phyloP scores from a whole-genome alignment of 2,797 vertebrate species.

The Melanotaenia parkinsoni region DNA sequence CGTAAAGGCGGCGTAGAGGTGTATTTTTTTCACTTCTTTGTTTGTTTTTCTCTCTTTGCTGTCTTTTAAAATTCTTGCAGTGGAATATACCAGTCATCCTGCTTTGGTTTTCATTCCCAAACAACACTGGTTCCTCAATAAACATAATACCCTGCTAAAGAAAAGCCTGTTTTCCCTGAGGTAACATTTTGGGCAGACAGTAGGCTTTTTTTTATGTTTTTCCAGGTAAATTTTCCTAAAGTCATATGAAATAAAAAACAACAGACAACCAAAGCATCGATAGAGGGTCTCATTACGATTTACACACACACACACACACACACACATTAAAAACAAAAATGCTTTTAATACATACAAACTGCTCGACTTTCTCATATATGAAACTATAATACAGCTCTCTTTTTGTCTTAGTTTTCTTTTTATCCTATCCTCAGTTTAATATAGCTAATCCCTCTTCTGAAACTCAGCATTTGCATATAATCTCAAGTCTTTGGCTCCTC shows the following conservation, averaged over 20 bases:
- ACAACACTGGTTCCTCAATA: neutral
- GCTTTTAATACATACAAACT: neutral
- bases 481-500: constrained; percentile 18
- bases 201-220: neutral
- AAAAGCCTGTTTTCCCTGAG: neutral
- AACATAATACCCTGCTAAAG: neutral
- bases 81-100: neutral
- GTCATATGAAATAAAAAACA: neutral
- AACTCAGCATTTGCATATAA: constrained; percentile 40
- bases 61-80: neutral
- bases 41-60: neutral
- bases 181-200: too few relatives aligned
- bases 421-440: constrained; percentile 15
- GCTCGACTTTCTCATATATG: neutral
- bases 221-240: neutral
- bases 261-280: neutral
- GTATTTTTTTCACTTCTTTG: neutral
- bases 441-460: neutral
- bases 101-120: neutral
- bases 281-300: neutral
- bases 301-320: too few relatives aligned
- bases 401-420: neutral
- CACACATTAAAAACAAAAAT: neutral
- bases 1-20: neutral
- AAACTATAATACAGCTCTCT: neutral